Conservation (phyloP, 2,888 invertebrate species). For the Drosophila nigricruria region DNA sequence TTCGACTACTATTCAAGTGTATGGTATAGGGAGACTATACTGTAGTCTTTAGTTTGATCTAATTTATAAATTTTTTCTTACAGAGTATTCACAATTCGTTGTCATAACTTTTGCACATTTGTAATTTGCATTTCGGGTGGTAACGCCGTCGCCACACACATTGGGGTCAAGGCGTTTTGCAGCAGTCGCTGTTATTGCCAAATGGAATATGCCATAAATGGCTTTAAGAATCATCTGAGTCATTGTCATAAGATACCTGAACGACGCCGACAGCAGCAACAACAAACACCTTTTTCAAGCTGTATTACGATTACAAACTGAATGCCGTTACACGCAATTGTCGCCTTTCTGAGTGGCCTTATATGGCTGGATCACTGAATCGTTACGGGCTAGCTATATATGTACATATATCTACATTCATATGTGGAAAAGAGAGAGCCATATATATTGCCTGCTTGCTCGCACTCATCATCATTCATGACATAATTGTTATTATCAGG, state of each 20-base stretch:
- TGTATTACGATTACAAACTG: conserved; percentile 29
- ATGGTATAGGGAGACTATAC: neutral
- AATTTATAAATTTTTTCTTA: too few relatives aligned
- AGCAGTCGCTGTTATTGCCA: conserved; percentile 17
- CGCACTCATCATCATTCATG: conserved; percentile 28
- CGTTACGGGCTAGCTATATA: conserved; percentile 33
- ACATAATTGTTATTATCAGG: conserved; percentile 76
- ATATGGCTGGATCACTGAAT: conserved; percentile 43
- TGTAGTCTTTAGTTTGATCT: neutral
- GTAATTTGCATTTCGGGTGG: conserved; percentile 32
- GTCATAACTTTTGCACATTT: neutral
- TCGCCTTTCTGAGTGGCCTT: conserved; percentile 39
- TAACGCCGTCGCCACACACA: neutral
- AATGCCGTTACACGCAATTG: conserved; percentile 53
- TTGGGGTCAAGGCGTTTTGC: conserved; percentile 46
- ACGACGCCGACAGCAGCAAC: neutral
- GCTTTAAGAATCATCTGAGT: conserved; percentile 44
- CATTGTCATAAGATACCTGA: conserved; percentile 40
- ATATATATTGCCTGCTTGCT: neutral
- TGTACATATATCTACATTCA: conserved; percentile 2
- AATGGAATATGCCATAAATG: conserved; percentile 41
- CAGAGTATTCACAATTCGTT: conserved; percentile 1
- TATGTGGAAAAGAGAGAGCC: neutral
- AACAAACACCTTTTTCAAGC: conserved; percentile 15
- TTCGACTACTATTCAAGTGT: too few relatives aligned